Evolutionary conservation across 2,888 invertebrate species (phyloP), one percentile per base, ranked within the genome.

Genomic region (Yponomeuta malinellus): DNA sequence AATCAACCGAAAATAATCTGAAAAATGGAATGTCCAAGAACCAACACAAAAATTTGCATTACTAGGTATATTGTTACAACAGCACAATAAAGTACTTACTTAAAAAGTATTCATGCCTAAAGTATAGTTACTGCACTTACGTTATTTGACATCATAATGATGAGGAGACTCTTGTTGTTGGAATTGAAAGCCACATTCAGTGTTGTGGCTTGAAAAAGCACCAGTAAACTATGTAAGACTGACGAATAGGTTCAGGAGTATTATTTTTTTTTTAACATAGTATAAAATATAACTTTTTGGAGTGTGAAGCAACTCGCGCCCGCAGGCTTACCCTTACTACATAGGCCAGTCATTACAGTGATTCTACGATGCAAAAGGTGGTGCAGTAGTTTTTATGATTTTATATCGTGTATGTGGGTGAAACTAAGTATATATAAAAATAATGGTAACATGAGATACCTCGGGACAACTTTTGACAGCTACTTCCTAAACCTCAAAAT

Each of bases 141-240:
- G 93, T 99, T 99, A 86, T 99, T 99, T 10, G 99, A 99, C 96
- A 99, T 98, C 98, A 99, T 99, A 75, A 99, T 99, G 29, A 99
- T 99, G 15, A 99, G 94, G 37, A 99, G 93, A 69, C 98, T 97
- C 86, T 99, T 99, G 87, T 99, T 99, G 85, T 98, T 99, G 0
- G 99, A 98, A 88, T 99, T 99, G 78, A 99, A 98, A 12, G 99
- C 99, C 71, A 99, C 99, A 93, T 99, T 99, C 29, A 99, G 93
- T 10, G 99, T 98, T 64, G 99, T 99, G 37, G 99, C 99, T 96
- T 99, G 97, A 81, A 98, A 96, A 82, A 98, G 93, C 63, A 98
- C 97, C 76, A 98, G 87, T 75, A 97, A 93, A 79, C 97, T 96
- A 86, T 98, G 98, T 73, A 97, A 91, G 85, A 97, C 95, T 95